Conservation (phyloP, 2,113 vertebrate genomes). For the Python bivittatus region DNA sequence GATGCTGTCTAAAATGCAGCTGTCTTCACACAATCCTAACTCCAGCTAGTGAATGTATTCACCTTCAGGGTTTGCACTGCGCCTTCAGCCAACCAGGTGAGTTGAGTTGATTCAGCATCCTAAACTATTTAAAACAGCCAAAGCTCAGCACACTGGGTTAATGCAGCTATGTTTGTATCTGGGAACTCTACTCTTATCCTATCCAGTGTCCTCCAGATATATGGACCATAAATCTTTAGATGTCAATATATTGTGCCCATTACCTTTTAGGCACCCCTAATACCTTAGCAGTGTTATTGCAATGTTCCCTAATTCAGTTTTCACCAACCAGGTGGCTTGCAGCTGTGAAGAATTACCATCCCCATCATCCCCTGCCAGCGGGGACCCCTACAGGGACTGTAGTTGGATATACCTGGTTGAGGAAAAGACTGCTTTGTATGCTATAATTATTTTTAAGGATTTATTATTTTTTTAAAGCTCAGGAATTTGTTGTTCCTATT, state of each 20-base stretch:
- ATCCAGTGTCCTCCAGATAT: not conserved
- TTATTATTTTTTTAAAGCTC: not conserved
- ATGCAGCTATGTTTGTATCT: too few relatives aligned
- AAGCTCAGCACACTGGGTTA: too few relatives aligned
- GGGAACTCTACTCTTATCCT: too few relatives aligned
- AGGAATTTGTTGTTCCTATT: not conserved
- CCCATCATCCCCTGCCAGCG: not conserved
- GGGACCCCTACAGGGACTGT: not conserved
- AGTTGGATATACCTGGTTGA: not conserved
- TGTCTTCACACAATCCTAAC: too few relatives aligned
- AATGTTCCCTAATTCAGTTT: not conserved
- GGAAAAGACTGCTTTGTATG: not conserved
- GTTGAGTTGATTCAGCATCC: too few relatives aligned
- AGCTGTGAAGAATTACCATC: not conserved
- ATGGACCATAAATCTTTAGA: not conserved
- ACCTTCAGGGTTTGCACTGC: too few relatives aligned
- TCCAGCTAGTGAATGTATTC: too few relatives aligned
- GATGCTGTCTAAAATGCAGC: not conserved
- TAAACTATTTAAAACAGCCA: too few relatives aligned
- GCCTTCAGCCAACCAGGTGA: too few relatives aligned
- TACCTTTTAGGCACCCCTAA: not conserved
- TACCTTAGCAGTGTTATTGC: not conserved
- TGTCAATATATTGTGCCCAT: not conserved
- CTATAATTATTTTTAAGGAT: not conserved
- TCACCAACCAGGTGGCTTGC: not conserved